Percentiles rank a stretch among this genome's conserved stretches.
These are phyloP conservation scores for Anableps anableps DNA, from an alignment of 2,797 vertebrate species.

Conservation along the genomic window DNA sequence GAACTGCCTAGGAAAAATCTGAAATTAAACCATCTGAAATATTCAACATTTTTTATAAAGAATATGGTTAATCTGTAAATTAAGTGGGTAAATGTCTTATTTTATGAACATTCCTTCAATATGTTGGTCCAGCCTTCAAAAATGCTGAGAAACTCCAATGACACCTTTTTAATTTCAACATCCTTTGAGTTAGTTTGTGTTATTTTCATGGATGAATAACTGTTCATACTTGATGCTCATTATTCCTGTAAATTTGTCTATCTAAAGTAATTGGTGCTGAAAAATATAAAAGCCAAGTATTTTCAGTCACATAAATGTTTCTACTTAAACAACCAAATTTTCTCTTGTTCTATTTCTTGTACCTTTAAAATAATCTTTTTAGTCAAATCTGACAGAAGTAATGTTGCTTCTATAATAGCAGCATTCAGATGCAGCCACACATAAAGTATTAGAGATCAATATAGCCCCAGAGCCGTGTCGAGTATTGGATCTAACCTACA, in stretches of 20 bases:
- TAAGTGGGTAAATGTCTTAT: background rate
- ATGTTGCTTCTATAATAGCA: conserved; percentile 8
- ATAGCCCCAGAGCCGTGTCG: conserved; percentile 55
- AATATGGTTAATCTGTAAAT: background rate
- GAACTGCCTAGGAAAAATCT: background rate
- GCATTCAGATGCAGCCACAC: conserved; percentile 3
- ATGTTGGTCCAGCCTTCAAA: background rate
- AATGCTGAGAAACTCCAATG: background rate
- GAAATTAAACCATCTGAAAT: background rate
- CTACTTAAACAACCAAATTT: background rate
- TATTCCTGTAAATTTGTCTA: background rate
- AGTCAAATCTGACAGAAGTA: conserved; percentile 7
- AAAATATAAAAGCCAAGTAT: background rate
- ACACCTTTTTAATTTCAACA: conserved; percentile 4
- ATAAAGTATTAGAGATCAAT: conserved; percentile 56
- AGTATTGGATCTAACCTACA: conserved; percentile 66
- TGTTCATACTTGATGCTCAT: background rate
- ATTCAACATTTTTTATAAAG: background rate
- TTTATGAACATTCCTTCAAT: background rate
- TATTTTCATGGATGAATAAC: background rate
- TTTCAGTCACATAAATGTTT: background rate
- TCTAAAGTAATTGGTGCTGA: background rate
- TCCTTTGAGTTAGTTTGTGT: background rate
- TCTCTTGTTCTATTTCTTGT: background rate
- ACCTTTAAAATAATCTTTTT: background rate